phyloP scores from a whole-genome alignment of 2,888 invertebrate species.

The Dryocosmus kuriphilus region DNA sequence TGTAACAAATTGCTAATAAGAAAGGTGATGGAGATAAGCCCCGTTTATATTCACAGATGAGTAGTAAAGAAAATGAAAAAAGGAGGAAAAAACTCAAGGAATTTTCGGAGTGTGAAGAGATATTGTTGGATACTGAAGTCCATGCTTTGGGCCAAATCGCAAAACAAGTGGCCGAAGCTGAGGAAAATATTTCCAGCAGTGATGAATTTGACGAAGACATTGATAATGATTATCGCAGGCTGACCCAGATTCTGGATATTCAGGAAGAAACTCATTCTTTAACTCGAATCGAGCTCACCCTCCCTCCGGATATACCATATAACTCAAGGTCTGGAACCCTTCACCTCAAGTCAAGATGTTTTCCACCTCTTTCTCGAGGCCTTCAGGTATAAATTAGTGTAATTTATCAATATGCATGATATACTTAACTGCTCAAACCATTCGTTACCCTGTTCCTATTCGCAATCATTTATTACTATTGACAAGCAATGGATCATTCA shows the following conservation, averaged over 20 bases:
- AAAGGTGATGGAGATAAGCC: background rate
- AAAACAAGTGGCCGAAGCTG: conserved; percentile 55
- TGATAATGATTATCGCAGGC: conserved; percentile 64
- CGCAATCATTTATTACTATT: background rate
- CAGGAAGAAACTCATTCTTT: conserved; percentile 69
- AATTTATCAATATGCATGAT: background rate
- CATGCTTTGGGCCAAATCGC: conserved; percentile 58
- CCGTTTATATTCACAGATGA: background rate
- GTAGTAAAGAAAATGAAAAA: background rate
- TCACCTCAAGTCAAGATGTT: conserved; percentile 66
- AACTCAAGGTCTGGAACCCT: conserved; percentile 68
- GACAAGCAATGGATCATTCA: background rate
- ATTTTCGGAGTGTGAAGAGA: conserved; percentile 62
- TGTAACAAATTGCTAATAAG: background rate
- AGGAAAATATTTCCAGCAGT: conserved; percentile 61
- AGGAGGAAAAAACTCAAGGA: conserved; percentile 54
- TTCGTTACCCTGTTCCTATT: background rate
- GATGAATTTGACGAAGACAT: conserved; percentile 65
- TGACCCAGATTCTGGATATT: conserved; percentile 64
- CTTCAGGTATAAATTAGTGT: conserved; percentile 67
- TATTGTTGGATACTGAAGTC: conserved; percentile 62
- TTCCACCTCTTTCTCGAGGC: conserved; percentile 74
- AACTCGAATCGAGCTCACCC: conserved; percentile 64
- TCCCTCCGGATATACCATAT: conserved; percentile 67
- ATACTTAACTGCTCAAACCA: background rate